These are phyloP conservation scores for Copsychus sechellarum DNA, from an alignment of 2,113 vertebrate genomes.

Conservation along the genomic window DNA sequence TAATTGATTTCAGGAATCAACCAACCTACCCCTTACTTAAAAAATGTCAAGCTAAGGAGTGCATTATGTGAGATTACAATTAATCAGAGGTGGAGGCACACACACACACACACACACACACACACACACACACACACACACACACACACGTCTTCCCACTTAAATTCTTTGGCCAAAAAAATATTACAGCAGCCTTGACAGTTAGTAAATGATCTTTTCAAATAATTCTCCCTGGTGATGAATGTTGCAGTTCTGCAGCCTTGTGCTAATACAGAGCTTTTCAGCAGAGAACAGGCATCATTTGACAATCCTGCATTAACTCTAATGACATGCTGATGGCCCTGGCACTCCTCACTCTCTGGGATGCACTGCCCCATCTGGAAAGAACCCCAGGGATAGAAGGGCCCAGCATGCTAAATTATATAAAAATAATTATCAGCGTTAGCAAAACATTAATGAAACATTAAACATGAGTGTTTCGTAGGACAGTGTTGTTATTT, in stretches of 20 bases:
- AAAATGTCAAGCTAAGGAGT: conserved; percentile 38
- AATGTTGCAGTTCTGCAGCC: not conserved
- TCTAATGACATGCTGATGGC: not conserved
- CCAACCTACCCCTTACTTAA: conserved; percentile 38
- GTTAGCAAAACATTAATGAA: not conserved
- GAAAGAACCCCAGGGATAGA: not conserved
- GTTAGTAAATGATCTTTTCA: conserved; percentile 54
- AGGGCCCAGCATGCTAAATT: not conserved
- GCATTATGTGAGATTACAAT: conserved; percentile 55
- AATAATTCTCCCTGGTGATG: conserved; percentile 15
- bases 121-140: not conserved
- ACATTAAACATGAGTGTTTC: not conserved
- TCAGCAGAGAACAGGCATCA: not conserved
- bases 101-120: not conserved
- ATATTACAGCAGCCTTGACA: conserved; percentile 34
- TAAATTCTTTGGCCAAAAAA: conserved; percentile 8
- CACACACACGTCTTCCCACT: not conserved
- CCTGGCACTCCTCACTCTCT: not conserved
- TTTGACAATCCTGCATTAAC: not conserved
- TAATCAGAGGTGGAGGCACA: not conserved
- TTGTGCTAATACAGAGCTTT: conserved; percentile 27
- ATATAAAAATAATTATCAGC: not conserved
- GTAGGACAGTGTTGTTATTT: not conserved
- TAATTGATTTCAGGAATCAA: conserved; percentile 65
- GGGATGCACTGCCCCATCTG: not conserved